phyloP scores from a whole-genome alignment of 2,888 invertebrate species.

The Fabriciana adippe region DNA sequence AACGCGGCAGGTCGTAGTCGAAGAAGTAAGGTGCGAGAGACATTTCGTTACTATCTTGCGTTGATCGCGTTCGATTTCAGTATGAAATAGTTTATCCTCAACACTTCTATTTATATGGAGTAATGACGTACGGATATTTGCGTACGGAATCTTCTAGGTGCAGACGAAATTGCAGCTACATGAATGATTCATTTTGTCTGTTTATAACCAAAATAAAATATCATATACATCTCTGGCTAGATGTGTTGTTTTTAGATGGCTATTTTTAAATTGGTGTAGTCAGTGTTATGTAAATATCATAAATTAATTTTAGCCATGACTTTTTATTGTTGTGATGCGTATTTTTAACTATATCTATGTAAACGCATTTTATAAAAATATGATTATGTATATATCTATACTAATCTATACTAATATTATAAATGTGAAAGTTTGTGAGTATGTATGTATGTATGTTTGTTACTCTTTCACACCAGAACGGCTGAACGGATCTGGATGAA shows the following conservation, averaged over 20 bases:
- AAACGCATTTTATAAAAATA: neutral
- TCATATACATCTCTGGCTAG: conserved; percentile 1
- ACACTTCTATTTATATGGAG: conserved; percentile 47
- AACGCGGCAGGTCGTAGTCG: conserved; percentile 62
- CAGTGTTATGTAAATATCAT: conserved; percentile 16
- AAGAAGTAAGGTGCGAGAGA: conserved; percentile 63
- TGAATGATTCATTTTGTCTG: conserved; percentile 36
- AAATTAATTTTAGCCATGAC: neutral
- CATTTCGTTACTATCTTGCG: conserved; percentile 50
- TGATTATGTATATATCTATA: too few species aligned
- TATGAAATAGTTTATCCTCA: conserved; percentile 41
- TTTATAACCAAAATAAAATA: conserved; percentile 19
- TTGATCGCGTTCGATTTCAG: conserved; percentile 41
- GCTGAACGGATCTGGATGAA: too few species aligned
- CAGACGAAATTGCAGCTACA: conserved; percentile 33
- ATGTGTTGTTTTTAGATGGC: conserved; percentile 2
- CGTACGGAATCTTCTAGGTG: conserved; percentile 53
- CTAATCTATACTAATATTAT: too few species aligned
- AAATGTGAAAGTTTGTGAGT: too few species aligned
- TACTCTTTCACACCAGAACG: too few species aligned
- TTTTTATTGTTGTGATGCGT: neutral
- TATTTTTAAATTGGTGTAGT: conserved; percentile 18
- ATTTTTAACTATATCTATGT: neutral
- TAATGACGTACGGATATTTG: conserved; percentile 41
- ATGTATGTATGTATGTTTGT: too few species aligned